Conservation (phyloP, 92 coral and sea anemone species). For the Epizoanthus scotinus region DNA sequence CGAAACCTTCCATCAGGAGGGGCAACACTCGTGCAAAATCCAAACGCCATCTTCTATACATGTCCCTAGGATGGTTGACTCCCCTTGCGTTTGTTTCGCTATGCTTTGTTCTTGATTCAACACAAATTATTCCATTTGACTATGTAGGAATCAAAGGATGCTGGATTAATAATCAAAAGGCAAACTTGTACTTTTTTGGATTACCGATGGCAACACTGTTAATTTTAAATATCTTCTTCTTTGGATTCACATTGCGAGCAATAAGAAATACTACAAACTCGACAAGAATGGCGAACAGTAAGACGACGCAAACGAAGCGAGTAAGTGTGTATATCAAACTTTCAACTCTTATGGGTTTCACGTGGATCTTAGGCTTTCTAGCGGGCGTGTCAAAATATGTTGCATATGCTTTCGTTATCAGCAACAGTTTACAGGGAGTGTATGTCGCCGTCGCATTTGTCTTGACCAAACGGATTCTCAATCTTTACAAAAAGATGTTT, state of each 20-base stretch:
- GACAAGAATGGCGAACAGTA: slow-evolving; percentile 26
- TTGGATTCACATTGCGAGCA: slow-evolving; percentile 52
- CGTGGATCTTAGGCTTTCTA: slow-evolving; percentile 68
- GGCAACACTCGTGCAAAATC: background rate
- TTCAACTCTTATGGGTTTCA: slow-evolving; percentile 69
- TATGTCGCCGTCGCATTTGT: slow-evolving; percentile 45
- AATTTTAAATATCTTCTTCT: slow-evolving; percentile 54
- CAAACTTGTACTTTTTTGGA: slow-evolving; percentile 41
- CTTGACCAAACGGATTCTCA: slow-evolving; percentile 16
- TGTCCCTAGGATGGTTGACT: slow-evolving; percentile 57
- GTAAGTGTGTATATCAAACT: slow-evolving; percentile 56
- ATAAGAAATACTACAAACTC: slow-evolving; percentile 40
- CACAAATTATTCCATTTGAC: slow-evolving; percentile 47
- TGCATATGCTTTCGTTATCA: slow-evolving; percentile 35
- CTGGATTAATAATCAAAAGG: slow-evolving; percentile 57
- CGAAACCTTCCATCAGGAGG: background rate
- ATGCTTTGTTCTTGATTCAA: slow-evolving; percentile 61
- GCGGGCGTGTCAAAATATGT: slow-evolving; percentile 35
- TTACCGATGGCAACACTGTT: slow-evolving; percentile 56
- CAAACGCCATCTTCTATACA: background rate
- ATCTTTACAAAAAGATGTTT: slow-evolving; percentile 19
- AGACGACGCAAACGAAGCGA: slow-evolving; percentile 22
- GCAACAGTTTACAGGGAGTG: slow-evolving; percentile 32
- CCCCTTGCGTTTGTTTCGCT: slow-evolving; percentile 57
- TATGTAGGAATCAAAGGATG: slow-evolving; percentile 68